Evolutionary conservation across 2,888 invertebrate species (phyloP), one percentile per base, ranked within the genome.

Genomic region (Pristionchus mayeri): DNA sequence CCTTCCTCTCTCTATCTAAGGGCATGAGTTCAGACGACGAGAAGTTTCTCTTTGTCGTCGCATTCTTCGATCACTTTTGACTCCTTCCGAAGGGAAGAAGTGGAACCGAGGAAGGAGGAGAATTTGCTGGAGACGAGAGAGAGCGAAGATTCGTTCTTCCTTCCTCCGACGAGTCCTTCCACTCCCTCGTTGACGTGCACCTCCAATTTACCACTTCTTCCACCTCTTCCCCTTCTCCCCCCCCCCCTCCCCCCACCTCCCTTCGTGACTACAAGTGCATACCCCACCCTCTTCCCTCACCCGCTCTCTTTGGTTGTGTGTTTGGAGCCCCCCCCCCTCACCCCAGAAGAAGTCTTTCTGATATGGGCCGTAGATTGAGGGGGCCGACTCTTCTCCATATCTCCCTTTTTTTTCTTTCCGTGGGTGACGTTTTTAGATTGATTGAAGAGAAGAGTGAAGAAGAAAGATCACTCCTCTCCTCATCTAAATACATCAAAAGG

Each of bases 41-140:
- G 48, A n/a, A 81, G 48, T 37, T 81, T 81, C 81, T 81, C 81
- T 60, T 81, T 81, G n/a, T 80, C 80, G 11, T 80, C 63, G 34
- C 34, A 34, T n/a, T 57, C 54, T 9, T 79, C 79, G 13, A 30
- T 24, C 2, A 30, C n/a, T 18, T 30, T 79, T 34, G 79, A 79
- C 9, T 21, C 21, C 30, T 79, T 79, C 34, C 79, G 3, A 37
- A 80, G 37, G 21, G 80, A 80, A n/a, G 54, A 21, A 24, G 80
- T 80, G 6, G 80, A 80, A 7, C 80, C 80, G 24, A 80, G 57
- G 57, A 80, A 40, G 9, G 80, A 80, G 11, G 80, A 80, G 37
- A 80, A 24, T 18, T 40, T 40, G 40, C 40, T 40, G 3, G 80
- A 80, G 11, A 24, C 80, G 9, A 80, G 57, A 24, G 80, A 80